phyloP scores from a whole-genome alignment of 2,888 invertebrate species.

The Rhingia campestris region DNA sequence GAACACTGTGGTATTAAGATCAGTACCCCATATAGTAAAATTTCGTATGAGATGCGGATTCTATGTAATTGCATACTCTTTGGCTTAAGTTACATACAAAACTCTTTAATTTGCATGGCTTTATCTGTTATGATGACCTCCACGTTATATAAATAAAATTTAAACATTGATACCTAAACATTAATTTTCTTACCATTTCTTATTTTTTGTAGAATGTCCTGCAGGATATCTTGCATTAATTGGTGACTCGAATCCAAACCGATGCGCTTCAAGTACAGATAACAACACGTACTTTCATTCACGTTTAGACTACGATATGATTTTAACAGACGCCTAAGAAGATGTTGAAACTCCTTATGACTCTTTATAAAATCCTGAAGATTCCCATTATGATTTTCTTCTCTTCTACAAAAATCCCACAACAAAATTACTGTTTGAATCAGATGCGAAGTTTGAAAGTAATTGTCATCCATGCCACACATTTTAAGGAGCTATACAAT shows the following conservation, averaged over 20 bases:
- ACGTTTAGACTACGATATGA: conserved; percentile 79
- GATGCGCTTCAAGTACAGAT: conserved; percentile 83
- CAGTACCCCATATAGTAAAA: too few species aligned
- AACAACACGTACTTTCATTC: conserved; percentile 82
- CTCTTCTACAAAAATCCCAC: conserved; percentile 75
- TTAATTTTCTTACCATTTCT: conserved; percentile 70
- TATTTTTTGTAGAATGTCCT: conserved; percentile 77
- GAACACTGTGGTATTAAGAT: too few species aligned
- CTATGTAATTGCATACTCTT: too few species aligned
- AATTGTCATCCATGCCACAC: conserved; percentile 22
- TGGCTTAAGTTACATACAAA: too few species aligned
- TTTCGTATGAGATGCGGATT: too few species aligned
- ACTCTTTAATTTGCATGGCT: too few species aligned
- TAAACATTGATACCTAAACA: not conserved
- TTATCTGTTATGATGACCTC: not conserved
- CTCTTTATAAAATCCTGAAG: conserved; percentile 29
- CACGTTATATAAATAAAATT: not conserved
- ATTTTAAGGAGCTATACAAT: conserved; percentile 70
- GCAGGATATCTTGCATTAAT: conserved; percentile 80
- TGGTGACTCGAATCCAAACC: conserved; percentile 80
- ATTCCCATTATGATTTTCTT: not conserved
- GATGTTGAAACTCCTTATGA: conserved; percentile 48
- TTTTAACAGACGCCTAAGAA: conserved; percentile 77
- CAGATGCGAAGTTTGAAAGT: conserved; percentile 72
- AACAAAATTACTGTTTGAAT: conserved; percentile 76